phyloP scores from a whole-genome alignment of 2,797 vertebrate species.

The Petrocephalus sullivani region DNA sequence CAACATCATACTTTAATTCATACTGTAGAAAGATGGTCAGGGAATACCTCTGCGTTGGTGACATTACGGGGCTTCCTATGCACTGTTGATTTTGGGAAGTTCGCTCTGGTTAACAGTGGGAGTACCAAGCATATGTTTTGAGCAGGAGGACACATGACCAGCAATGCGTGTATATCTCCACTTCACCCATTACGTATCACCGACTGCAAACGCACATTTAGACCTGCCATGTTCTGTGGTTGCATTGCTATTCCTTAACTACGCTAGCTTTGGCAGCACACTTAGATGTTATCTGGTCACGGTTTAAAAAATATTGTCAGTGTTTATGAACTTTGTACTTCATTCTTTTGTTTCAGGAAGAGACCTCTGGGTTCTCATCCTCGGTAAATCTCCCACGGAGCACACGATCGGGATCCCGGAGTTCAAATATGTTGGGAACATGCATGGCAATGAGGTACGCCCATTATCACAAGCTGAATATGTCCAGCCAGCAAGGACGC shows the following conservation, averaged over 20 bases:
- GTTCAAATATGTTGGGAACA: conserved; percentile 96
- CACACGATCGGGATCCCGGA: conserved; percentile 88
- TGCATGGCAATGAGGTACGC: conserved; percentile 96
- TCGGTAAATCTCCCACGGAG: conserved; percentile 73
- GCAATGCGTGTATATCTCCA: not conserved
- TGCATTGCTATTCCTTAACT: conserved; percentile 13
- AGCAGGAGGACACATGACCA: not conserved
- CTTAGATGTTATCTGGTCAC: not conserved
- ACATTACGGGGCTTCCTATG: not conserved
- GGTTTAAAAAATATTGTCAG: not conserved
- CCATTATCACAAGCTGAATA: not conserved
- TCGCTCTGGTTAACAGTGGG: not conserved
- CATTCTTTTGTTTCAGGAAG: conserved; percentile 65
- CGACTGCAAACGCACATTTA: conserved; percentile 20
- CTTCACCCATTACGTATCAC: conserved; percentile 1
- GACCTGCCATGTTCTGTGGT: conserved; percentile 25
- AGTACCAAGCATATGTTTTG: not conserved
- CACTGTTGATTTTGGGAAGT: not conserved
- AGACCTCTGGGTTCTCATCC: conserved; percentile 86
- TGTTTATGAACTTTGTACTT: not conserved
- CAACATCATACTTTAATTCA: not conserved
- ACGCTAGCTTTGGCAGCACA: not conserved
- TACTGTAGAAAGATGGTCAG: not conserved
- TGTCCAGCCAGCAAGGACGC: not conserved
- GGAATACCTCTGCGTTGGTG: not conserved